Evolutionary conservation across 2,797 vertebrate species (phyloP), one percentile per base, ranked within the genome.

Genomic region (Sebastes diploproa): DNA sequence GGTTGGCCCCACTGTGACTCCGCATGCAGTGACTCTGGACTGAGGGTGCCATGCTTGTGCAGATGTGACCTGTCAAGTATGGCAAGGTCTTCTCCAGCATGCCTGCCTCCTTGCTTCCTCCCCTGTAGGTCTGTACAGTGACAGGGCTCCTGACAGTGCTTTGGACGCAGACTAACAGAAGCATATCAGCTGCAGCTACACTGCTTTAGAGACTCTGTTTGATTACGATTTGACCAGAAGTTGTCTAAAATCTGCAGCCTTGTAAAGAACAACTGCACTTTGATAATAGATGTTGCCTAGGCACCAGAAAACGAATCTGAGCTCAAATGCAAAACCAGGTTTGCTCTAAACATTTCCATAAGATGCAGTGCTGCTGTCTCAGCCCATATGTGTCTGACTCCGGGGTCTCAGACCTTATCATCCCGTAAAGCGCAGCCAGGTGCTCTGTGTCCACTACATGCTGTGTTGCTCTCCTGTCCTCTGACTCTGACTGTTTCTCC

Each of bases 61-160:
- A 93, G 91, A 91, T 79, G 86, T 86, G 75, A 87, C 91, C 95
- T 94, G 87, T 94, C 93, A 95, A 96, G 93, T 95, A 96, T 95
- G 94, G 93, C 94, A 74, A 93, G 88, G 91, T 92, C 92, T 94
- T 91, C 84, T 94, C 93, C 92, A 95, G 95, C 96, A 96, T 96
- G 96, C 93, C 74, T 94, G 96, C 90, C 91, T 95, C 96, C 95
- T 95, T 91, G 96, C 94, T 96, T 97, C 95, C 91, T 95, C 91
- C 92, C 84, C 86, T 90, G 77, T 94, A 94, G 95, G 94, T 91
- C 81, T 92, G 72, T 88, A 71, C 86, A 87, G 86, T 87, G 78
- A 84, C 85, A 88, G 86, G 82, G 87, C 75, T 79, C 87, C 86
- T 94, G 95, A 88, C 86, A 50, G 86, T 93, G 94, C 93, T 94